Evolutionary conservation across 2,113 vertebrate species (phyloP).

Genomic region (Dryoscopus gambensis): DNA sequence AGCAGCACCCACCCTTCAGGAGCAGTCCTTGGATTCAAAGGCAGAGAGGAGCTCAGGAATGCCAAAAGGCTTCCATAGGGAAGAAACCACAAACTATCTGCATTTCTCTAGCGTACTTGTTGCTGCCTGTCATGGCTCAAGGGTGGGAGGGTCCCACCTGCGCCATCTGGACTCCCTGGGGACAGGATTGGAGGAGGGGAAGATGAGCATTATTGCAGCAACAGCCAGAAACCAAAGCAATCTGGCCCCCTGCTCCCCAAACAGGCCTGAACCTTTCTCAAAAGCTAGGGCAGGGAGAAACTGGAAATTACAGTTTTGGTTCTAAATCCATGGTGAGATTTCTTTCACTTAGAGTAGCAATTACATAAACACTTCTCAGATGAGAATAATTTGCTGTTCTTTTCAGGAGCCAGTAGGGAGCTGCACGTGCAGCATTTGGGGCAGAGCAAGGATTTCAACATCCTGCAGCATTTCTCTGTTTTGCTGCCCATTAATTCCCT

Average conservation of each 20-base stretch:
- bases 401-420: not conserved
- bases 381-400: not conserved
- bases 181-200: not conserved
- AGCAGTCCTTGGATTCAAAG: not conserved
- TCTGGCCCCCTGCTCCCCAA: not conserved
- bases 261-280: not conserved
- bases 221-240: not conserved
- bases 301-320: not conserved
- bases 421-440: not conserved
- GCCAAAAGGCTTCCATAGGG: not conserved
- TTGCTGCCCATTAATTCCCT: not conserved
- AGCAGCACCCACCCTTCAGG: not conserved
- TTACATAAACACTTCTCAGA: not conserved
- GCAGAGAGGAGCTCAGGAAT: not conserved
- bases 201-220: not conserved
- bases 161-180: not conserved
- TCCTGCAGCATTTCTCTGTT: not conserved
- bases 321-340: not conserved
- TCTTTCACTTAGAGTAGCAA: not conserved
- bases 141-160: not conserved
- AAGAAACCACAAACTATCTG: not conserved
- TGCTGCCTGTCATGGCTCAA: not conserved
- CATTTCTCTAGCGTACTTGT: not conserved
- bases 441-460: not conserved
- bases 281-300: not conserved